These are phyloP conservation scores for Anorthoa munda DNA, from an alignment of 2,888 invertebrate species.

Conservation along the genomic window DNA sequence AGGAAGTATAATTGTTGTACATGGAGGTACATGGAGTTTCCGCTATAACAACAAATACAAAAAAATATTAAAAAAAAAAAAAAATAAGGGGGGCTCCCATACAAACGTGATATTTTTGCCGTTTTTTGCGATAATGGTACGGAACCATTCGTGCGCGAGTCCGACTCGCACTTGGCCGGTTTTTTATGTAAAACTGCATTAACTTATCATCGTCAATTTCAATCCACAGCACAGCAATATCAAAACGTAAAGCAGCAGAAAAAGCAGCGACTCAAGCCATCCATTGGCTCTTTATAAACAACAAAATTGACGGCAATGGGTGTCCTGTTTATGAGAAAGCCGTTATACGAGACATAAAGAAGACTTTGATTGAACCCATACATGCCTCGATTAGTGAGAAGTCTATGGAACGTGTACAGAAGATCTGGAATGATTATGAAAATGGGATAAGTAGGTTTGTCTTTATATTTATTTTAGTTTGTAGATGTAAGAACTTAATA, in stretches of 20 bases:
- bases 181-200: too few relatives aligned
- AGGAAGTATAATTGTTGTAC: too few relatives aligned
- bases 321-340: conserved; percentile 86
- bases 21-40: too few relatives aligned
- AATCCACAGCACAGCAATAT: conserved; percentile 81
- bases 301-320: conserved; percentile 86
- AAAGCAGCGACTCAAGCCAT: conserved; percentile 90
- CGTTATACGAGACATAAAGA: conserved; percentile 79
- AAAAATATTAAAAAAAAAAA: too few relatives aligned
- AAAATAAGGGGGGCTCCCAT: too few relatives aligned
- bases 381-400: conserved; percentile 77
- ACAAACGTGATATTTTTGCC: too few relatives aligned
- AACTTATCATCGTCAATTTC: not conserved
- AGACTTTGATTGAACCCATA: conserved; percentile 77
- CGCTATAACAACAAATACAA: too few relatives aligned
- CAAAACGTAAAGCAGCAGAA: conserved; percentile 90
- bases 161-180: too few relatives aligned
- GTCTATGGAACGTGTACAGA: conserved; percentile 80
- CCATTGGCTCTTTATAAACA: conserved; percentile 88
- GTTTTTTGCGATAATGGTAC: too few relatives aligned
- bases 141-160: too few relatives aligned
- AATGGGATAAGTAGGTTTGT: conserved; percentile 85
- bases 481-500: not conserved
- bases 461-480: conserved; percentile 23
- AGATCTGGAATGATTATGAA: conserved; percentile 86